Percentiles rank a stretch among this genome's conserved stretches.
Evolutionary conservation across 2,113 vertebrate genomes (phyloP).

Genomic region (Pomatostomus ruficeps): DNA sequence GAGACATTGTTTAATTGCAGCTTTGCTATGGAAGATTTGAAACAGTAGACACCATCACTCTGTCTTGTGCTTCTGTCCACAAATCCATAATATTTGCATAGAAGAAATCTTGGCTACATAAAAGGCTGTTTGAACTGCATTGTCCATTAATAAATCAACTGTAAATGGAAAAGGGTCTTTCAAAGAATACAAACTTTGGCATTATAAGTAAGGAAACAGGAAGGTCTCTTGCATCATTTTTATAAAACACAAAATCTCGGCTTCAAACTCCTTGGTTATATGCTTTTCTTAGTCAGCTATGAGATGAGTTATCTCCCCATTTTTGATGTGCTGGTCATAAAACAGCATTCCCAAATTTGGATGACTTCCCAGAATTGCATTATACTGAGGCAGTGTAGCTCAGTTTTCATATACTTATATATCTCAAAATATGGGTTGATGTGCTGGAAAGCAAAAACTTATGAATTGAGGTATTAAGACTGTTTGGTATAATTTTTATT

Average conservation of each 20-base stretch:
- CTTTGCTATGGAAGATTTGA: background rate
- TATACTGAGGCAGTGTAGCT: background rate
- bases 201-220: background rate
- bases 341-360: background rate
- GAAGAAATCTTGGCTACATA: background rate
- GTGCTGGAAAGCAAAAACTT: background rate
- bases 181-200: background rate
- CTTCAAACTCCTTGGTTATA: background rate
- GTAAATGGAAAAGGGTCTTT: background rate
- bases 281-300: background rate
- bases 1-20: background rate
- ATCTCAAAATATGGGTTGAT: background rate
- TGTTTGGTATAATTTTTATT: background rate
- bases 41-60: background rate
- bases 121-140: background rate
- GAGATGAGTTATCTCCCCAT: background rate
- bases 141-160: background rate
- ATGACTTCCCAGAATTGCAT: background rate
- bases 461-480: background rate
- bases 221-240: background rate
- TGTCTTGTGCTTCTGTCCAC: background rate
- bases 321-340: background rate
- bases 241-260: background rate
- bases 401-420: background rate
- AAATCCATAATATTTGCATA: background rate